phyloP scores from a whole-genome alignment of 2,113 vertebrate species.

The Lasiurus cinereus region DNA sequence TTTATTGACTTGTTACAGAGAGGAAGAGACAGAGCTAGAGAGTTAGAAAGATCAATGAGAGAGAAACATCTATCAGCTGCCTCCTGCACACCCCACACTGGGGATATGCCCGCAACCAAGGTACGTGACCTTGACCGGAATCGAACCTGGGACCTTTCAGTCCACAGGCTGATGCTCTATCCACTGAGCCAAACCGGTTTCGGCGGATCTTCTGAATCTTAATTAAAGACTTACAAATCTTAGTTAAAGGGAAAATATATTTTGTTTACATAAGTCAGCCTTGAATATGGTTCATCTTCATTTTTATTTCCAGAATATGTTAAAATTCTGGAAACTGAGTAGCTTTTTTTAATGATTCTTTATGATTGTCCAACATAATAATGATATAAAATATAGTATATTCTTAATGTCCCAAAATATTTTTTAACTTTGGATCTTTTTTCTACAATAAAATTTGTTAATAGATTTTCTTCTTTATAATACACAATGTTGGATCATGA shows the following conservation, averaged over 20 bases:
- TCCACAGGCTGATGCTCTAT: too few species aligned
- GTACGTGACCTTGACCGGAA: too few species aligned
- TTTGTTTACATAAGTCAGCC: neutral
- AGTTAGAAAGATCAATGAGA: too few species aligned
- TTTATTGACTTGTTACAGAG: too few species aligned
- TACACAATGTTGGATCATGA: constrained; percentile 69
- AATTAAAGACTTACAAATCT: neutral
- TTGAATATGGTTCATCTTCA: neutral
- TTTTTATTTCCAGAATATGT: constrained; percentile 49
- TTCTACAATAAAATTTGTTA: constrained; percentile 76
- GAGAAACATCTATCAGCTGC: too few species aligned
- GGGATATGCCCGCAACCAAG: too few species aligned
- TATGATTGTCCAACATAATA: constrained; percentile 72
- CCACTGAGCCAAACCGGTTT: too few species aligned
- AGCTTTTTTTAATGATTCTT: constrained; percentile 70
- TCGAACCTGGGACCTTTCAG: too few species aligned
- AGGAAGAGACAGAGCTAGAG: too few species aligned
- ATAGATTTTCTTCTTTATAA: constrained; percentile 80
- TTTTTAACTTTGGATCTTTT: constrained; percentile 83
- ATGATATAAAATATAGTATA: constrained; percentile 68
- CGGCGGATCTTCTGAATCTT: neutral
- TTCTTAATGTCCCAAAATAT: constrained; percentile 87
- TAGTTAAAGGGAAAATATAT: neutral
- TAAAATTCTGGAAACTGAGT: constrained; percentile 36
- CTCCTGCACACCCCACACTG: too few species aligned